Evolutionary conservation across 2,113 vertebrate species (phyloP), one percentile per base, ranked within the genome.

Genomic region (Labrus mixtus): DNA sequence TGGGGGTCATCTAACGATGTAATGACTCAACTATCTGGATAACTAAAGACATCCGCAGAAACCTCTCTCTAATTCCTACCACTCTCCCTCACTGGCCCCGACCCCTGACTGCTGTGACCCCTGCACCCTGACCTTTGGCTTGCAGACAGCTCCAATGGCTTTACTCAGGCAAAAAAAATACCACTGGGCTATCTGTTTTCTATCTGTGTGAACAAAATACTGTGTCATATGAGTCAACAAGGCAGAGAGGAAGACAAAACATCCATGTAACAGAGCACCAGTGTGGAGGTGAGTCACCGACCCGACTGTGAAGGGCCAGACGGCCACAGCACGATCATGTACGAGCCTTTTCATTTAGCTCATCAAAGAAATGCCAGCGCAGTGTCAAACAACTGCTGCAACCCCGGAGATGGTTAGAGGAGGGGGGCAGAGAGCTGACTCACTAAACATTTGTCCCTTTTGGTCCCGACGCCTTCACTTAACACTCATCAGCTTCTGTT

Each of bases 401-500:
- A 22, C 81, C 60, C 56, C 17, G 48, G 76, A 60, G 76, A 72
- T 71, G 23, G 29, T 5, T 10, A 70, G 66, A 58, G 75, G 72
- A 58, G 67, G 68, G 68, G 68, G 79, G 84, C 19, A 25, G 33
- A 58, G 20, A 73, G 60, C 59, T 22, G 48, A 80, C 68, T 46
- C 77, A 36, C 70, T 39, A 46, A 89, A 82, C 90, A 88, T 88
- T 88, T 89, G 85, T 56, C 81, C 85, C 85, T 79, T 90, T 91
- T 89, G 86, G 84, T 87, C 70, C 36, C 7, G 46, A 87, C 67
- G 16, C 79, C 76, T 89, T 84, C 37, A 72, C 48, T 84, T 86
- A 76, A 73, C 84, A 82, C 78, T 75, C 84, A 76, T 79, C 68
- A 68, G 43, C 73, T 79, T 84, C 70, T 70, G 62, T 84, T 79